Evolutionary conservation across 2,113 vertebrate genomes (phyloP), one percentile per base, ranked within the genome.

Genomic region (Chaetodon trifascialis): DNA sequence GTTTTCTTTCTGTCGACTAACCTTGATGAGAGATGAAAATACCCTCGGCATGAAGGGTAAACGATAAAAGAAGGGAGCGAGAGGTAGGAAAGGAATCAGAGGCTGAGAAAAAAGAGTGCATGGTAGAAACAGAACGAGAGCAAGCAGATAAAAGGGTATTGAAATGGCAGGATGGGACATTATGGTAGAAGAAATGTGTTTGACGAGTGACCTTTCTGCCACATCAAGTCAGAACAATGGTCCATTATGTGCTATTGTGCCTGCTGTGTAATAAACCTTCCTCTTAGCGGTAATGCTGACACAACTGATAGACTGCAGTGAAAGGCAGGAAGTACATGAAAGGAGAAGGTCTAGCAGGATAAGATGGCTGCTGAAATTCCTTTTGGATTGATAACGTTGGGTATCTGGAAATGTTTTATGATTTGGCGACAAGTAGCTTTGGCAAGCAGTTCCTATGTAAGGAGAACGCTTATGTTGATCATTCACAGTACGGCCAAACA

Each of bases 181-280:
- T 76, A 73, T 25, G 66, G 85, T 38, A 19, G 72, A 66, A 91
- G 80, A 87, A 89, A 91, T 65, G 86, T 63, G 75, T 83, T 69
- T 87, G 89, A 88, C 68, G 65, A 91, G 83, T 91, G 92, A 92
- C 92, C 92, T 93, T 91, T 92, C 86, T 82, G 62, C 71, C 86
- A 79, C 88, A 81, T 83, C 36, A n/a, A 66, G 84, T 82, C 90
- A 88, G 92, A 90, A 92, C 92, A 92, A 93, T 91, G 85, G 86
- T 76, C 82, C 92, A 91, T 93, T 93, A 92, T 89, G 88, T 75
- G 74, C 84, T n/a, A 85, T 86, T 91, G 89, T 91, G 34, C 55
- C 63, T 73, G 4, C n/a, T 2, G 73, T 58, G 86, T 83, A 88
- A 88, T 83, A 86, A 89, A 81, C 54, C 49, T 71, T 85, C 84